A percentile compares a stretch with the other conserved stretches of the same genome.
phyloP scores from a whole-genome alignment of 2,797 vertebrate species.

The Coilia nasus region DNA sequence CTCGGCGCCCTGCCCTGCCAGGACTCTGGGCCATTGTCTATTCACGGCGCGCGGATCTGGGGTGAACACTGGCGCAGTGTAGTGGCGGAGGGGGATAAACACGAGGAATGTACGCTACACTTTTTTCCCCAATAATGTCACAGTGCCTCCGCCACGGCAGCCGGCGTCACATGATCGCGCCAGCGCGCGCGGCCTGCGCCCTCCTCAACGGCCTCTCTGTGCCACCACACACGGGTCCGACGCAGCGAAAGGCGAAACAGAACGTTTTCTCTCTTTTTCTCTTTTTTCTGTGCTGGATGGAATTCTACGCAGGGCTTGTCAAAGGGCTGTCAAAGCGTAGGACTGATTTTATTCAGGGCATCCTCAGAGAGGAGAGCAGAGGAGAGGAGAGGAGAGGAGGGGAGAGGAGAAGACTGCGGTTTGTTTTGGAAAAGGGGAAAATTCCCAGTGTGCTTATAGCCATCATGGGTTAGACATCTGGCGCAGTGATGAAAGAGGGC shows the following conservation, averaged over 20 bases:
- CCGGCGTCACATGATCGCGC: conserved; percentile 44
- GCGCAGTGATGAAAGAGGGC: not conserved
- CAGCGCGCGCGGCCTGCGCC: conserved; percentile 5
- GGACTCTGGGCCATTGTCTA: not conserved
- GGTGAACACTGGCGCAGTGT: conserved; percentile 54
- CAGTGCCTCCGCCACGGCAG: conserved; percentile 24
- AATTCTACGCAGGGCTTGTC: conserved; percentile 24
- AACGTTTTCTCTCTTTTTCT: conserved; percentile 29
- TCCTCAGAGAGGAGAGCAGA: not conserved
- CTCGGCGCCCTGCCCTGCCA: not conserved
- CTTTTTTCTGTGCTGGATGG: not conserved
- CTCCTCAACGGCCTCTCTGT: conserved; percentile 43
- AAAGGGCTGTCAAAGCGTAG: conserved; percentile 7
- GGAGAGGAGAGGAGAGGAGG: too few relatives aligned
- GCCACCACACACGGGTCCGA: conserved; percentile 29
- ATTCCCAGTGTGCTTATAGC: not conserved
- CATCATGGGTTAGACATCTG: conserved; percentile 20
- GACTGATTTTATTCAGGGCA: conserved; percentile 9
- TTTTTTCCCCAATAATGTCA: conserved; percentile 54
- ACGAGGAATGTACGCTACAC: conserved; percentile 52
- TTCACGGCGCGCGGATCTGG: not conserved
- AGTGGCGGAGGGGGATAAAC: conserved; percentile 48
- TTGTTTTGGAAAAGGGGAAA: conserved; percentile 1
- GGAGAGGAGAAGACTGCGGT: not conserved
- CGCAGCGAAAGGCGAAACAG: conserved; percentile 24